Percentiles rank a stretch among this genome's conserved stretches.
These are phyloP conservation scores for Danionella dracula DNA, from an alignment of 2,797 vertebrate genomes.

Conservation along the genomic window DNA sequence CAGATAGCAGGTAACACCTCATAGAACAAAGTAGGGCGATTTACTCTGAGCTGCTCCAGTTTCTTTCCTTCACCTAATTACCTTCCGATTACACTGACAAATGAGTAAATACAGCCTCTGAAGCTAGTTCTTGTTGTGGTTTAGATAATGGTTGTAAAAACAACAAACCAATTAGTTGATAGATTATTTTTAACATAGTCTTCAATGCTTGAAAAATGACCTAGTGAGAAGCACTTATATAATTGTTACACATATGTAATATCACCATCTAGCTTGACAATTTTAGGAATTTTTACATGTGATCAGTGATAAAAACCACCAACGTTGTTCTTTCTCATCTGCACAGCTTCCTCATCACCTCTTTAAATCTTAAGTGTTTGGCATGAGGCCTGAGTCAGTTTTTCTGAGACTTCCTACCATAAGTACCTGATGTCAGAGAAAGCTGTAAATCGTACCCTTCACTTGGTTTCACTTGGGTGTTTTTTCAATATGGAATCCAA, in stretches of 20 bases:
- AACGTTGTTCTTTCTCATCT: conserved; percentile 86
- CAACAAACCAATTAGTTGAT: conserved; percentile 40
- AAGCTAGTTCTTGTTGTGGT: conserved; percentile 22
- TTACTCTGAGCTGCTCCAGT: neutral
- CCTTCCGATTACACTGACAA: conserved; percentile 44
- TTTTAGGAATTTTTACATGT: neutral
- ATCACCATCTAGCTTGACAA: conserved; percentile 29
- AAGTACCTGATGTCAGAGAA: conserved; percentile 74
- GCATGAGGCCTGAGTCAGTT: conserved; percentile 79
- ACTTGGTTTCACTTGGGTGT: conserved; percentile 59
- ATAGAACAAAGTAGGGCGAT: conserved; percentile 28
- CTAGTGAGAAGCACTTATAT: conserved; percentile 29
- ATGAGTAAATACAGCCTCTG: conserved; percentile 45
- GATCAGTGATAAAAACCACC: no score
- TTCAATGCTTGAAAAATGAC: conserved; percentile 36
- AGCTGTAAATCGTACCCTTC: conserved; percentile 73
- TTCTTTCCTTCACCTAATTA: conserved; percentile 45
- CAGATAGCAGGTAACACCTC: conserved; percentile 47
- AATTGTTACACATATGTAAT: no score
- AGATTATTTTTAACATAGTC: conserved; percentile 44
- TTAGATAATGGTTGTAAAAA: conserved; percentile 37
- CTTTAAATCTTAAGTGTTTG: conserved; percentile 97
- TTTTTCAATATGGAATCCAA: conserved; percentile 57
- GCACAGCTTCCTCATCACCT: conserved; percentile 95
- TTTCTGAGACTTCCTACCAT: conserved; percentile 79